These are phyloP conservation scores for Musca vetustissima DNA, from an alignment of 1,140 invertebrate species.

Conservation along the genomic window DNA sequence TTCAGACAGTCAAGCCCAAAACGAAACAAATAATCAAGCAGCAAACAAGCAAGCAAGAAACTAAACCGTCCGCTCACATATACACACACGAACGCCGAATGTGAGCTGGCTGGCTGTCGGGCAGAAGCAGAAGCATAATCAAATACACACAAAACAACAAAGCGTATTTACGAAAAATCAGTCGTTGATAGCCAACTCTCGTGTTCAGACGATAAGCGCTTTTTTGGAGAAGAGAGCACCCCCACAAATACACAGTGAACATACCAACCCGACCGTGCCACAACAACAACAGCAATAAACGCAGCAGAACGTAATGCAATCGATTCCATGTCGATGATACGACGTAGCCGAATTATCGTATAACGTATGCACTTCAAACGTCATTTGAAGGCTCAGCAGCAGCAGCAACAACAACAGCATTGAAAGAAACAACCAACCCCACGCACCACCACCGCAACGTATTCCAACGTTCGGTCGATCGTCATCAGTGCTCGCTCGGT, in stretches of 20 bases:
- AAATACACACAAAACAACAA: slow-evolving; percentile 23
- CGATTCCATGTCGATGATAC: background rate
- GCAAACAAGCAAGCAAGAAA: background rate
- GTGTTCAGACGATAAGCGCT: slow-evolving; percentile 51
- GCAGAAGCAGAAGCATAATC: background rate
- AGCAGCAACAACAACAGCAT: too few species aligned
- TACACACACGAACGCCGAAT: background rate
- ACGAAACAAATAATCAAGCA: background rate
- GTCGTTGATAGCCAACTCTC: slow-evolving; percentile 51
- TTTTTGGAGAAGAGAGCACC: slow-evolving; percentile 25
- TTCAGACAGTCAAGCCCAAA: background rate
- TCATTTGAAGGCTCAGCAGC: too few species aligned
- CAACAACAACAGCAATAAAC: background rate
- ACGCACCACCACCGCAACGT: too few species aligned
- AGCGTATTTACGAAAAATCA: slow-evolving; percentile 31
- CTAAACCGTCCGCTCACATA: slow-evolving; percentile 13
- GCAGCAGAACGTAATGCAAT: background rate
- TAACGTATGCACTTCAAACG: too few species aligned
- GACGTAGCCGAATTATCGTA: background rate
- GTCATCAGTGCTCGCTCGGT: too few species aligned
- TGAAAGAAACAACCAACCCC: too few species aligned
- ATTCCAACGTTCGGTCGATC: too few species aligned
- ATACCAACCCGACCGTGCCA: background rate
- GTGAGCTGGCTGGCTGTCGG: background rate
- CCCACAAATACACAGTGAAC: slow-evolving; percentile 2